phyloP scores from a whole-genome alignment of 1,140 invertebrate genomes.

The Drosophila virilis region DNA sequence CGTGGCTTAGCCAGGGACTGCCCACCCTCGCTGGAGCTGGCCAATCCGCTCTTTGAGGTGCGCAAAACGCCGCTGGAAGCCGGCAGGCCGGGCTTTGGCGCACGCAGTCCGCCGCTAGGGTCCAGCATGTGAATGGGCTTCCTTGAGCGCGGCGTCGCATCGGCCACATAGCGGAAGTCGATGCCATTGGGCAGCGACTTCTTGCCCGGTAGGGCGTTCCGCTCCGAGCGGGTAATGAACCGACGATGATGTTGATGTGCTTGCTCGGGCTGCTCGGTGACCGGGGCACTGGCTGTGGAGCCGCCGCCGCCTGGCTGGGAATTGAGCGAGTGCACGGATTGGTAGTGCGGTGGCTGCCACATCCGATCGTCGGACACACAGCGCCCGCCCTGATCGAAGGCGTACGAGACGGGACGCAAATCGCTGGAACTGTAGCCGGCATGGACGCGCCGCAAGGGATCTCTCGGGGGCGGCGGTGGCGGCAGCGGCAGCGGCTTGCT shows the following conservation, averaged over 20 bases:
- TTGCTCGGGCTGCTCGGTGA: constrained; percentile 23
- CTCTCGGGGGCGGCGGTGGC: constrained; percentile 89
- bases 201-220: constrained; percentile 71
- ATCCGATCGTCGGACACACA: constrained; percentile 84
- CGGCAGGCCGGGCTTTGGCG: constrained; percentile 9
- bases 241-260: constrained; percentile 56
- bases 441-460: constrained; percentile 86
- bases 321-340: constrained; percentile 77
- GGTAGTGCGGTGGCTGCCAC: constrained; percentile 85
- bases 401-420: constrained; percentile 85
- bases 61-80: constrained; percentile 63
- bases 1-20: constrained; percentile 61
- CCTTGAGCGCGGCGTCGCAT: constrained; percentile 88
- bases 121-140: constrained; percentile 87
- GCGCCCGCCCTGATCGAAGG: constrained; percentile 84
- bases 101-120: background rate
- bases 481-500: constrained; percentile 86
- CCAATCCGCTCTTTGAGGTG: constrained; percentile 77
- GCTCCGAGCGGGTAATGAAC: constrained; percentile 69
- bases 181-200: constrained; percentile 77
- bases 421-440: constrained; percentile 65
- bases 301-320: constrained; percentile 47
- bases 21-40: constrained; percentile 85
- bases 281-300: constrained; percentile 60
- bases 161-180: constrained; percentile 88